phyloP scores from a whole-genome alignment of 2,888 invertebrate species.

The Xiphydria camelus region DNA sequence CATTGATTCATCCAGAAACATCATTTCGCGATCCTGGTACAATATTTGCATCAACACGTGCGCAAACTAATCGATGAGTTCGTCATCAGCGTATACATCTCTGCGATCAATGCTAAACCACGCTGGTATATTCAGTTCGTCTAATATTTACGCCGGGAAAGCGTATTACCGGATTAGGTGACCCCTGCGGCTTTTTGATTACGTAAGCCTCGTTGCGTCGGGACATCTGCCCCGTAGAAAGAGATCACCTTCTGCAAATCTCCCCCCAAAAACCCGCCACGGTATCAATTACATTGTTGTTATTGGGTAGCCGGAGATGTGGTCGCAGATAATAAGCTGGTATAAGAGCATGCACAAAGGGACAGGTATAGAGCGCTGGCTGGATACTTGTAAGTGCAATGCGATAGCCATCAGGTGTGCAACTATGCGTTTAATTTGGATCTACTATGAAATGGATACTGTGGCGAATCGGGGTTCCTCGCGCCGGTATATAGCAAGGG shows the following conservation, averaged over 20 bases:
- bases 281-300: constrained; percentile 58
- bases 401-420: constrained; percentile 52
- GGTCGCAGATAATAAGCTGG: constrained; percentile 49
- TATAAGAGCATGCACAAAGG: constrained; percentile 51
- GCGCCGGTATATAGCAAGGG: constrained; percentile 30
- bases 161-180: constrained; percentile 51
- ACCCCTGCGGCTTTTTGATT: constrained; percentile 54
- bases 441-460: constrained; percentile 39
- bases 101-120: too few relatives aligned
- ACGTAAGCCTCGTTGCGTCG: constrained; percentile 40
- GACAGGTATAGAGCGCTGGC: constrained; percentile 34
- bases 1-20: too few relatives aligned
- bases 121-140: too few relatives aligned
- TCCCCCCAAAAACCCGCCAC: constrained; percentile 24
- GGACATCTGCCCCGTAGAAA: constrained; percentile 41
- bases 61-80: too few relatives aligned
- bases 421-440: constrained; percentile 55
- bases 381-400: constrained; percentile 30
- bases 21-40: too few relatives aligned
- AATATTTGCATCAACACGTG: too few relatives aligned
- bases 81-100: too few relatives aligned
- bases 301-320: constrained; percentile 43
- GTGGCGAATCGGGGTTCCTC: constrained; percentile 20
- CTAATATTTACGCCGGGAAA: constrained; percentile 2
- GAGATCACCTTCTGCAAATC: constrained; percentile 7